A percentile compares a stretch with the other conserved stretches of the same genome.
These are phyloP conservation scores for Agriopis aurantiaria DNA, from an alignment of 2,888 invertebrate species.

Conservation along the genomic window DNA sequence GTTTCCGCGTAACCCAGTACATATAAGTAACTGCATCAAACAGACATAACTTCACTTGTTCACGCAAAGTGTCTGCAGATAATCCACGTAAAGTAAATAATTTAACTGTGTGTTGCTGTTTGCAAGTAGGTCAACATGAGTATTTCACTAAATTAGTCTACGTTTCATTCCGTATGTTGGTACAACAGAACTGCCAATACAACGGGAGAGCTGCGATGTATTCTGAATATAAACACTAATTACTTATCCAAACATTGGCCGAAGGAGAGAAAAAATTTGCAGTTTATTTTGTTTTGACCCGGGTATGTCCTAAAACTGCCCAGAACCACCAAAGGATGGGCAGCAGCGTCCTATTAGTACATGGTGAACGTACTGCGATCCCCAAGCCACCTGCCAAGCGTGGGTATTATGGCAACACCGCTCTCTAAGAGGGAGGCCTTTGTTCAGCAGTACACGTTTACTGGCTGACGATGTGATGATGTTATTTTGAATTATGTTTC, in stretches of 20 bases:
- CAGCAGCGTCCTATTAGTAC: too few relatives aligned
- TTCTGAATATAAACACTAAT: neutral
- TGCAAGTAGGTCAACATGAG: constrained; percentile 2
- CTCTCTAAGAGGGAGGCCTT: too few relatives aligned
- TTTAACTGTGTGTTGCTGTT: neutral
- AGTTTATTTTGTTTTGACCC: too few relatives aligned
- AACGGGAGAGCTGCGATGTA: neutral
- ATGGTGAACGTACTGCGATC: too few relatives aligned
- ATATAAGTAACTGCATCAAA: neutral
- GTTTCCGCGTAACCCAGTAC: neutral
- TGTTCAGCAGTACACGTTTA: too few relatives aligned
- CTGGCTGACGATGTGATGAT: too few relatives aligned
- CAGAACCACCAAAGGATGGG: too few relatives aligned
- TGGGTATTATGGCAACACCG: too few relatives aligned
- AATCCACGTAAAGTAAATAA: constrained; percentile 2
- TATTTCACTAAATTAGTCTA: constrained; percentile 6
- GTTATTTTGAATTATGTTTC: neutral
- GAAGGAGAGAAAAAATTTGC: constrained; percentile 2
- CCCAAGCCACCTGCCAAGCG: too few relatives aligned
- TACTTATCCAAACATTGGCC: neutral
- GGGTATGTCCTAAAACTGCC: too few relatives aligned
- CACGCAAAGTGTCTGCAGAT: neutral
- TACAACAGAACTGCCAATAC: neutral
- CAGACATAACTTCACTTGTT: neutral
- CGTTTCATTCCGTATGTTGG: constrained; percentile 1